phyloP scores from a whole-genome alignment of 2,888 invertebrate species.

The Diploptera punctata region DNA sequence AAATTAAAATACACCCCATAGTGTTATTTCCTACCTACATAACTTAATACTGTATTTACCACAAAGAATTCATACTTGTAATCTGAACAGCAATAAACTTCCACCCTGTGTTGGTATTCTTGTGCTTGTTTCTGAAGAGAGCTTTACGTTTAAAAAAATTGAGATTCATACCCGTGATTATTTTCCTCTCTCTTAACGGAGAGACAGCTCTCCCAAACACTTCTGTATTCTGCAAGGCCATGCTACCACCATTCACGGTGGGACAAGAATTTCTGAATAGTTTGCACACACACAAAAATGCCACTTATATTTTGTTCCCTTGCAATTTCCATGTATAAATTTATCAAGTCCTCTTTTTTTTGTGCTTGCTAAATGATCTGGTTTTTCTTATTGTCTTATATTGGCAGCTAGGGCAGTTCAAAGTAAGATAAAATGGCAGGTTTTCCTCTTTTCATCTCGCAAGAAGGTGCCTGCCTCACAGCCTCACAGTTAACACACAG shows the following conservation, averaged over 20 bases:
- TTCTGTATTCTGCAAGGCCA: constrained; percentile 33
- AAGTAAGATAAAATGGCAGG: constrained; percentile 3
- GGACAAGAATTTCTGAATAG: constrained; percentile 32
- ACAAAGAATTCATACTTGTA: no score
- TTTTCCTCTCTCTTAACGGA: neutral
- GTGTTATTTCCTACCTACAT: no score
- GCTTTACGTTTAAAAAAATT: constrained; percentile 30
- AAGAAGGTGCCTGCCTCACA: neutral
- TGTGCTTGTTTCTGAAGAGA: constrained; percentile 12
- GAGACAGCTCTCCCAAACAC: neutral
- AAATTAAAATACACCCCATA: no score
- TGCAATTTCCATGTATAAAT: neutral
- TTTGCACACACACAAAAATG: neutral
- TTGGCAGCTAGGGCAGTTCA: constrained; percentile 14
- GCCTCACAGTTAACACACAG: neutral
- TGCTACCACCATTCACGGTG: constrained; percentile 21
- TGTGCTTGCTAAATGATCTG: neutral
- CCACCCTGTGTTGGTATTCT: constrained; percentile 8
- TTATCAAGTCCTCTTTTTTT: neutral
- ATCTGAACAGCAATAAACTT: no score
- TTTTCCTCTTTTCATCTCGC: neutral
- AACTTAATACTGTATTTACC: no score
- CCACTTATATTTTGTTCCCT: constrained; percentile 6
- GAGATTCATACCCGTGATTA: constrained; percentile 43
- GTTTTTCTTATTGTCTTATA: constrained; percentile 18